Conservation (phyloP, 1,140 invertebrate species). For the Sminthurinus signatus region DNA sequence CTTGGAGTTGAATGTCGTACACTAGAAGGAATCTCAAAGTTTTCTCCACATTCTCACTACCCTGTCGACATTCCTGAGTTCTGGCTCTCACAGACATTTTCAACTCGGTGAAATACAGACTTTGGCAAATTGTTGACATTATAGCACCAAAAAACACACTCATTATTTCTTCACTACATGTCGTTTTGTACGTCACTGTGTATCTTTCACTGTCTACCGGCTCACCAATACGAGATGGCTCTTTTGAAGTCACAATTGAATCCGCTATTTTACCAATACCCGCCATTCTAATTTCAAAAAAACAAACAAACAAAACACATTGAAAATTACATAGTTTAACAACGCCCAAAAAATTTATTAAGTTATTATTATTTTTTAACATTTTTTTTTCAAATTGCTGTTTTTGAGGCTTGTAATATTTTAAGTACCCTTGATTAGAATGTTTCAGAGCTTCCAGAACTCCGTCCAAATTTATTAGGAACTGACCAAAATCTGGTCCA, state of each 20-base stretch:
- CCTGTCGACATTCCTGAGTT: neutral
- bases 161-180: slow-evolving; percentile 23
- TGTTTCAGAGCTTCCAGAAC: slow-evolving; percentile 77
- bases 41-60: neutral
- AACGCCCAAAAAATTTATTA: slow-evolving; percentile 33
- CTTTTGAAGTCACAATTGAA: slow-evolving; percentile 34
- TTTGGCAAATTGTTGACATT: slow-evolving; percentile 26
- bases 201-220: slow-evolving; percentile 11
- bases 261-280: slow-evolving; percentile 31
- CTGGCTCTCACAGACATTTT: neutral
- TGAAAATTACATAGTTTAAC: slow-evolving; percentile 50
- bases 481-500: slow-evolving; percentile 70
- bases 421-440: slow-evolving; percentile 42
- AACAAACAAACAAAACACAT: slow-evolving; percentile 40
- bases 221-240: slow-evolving; percentile 9
- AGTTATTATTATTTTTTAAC: slow-evolving; percentile 34
- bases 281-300: slow-evolving; percentile 21
- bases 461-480: slow-evolving; percentile 78
- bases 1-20: slow-evolving; percentile 25
- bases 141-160: slow-evolving; percentile 32
- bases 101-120: slow-evolving; percentile 9
- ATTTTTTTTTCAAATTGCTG: too few species aligned
- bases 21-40: slow-evolving; percentile 15
- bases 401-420: too few species aligned
- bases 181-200: slow-evolving; percentile 34